Evolutionary conservation across 2,888 invertebrate genomes (phyloP).

Genomic region (Lydus trimaculatus): DNA sequence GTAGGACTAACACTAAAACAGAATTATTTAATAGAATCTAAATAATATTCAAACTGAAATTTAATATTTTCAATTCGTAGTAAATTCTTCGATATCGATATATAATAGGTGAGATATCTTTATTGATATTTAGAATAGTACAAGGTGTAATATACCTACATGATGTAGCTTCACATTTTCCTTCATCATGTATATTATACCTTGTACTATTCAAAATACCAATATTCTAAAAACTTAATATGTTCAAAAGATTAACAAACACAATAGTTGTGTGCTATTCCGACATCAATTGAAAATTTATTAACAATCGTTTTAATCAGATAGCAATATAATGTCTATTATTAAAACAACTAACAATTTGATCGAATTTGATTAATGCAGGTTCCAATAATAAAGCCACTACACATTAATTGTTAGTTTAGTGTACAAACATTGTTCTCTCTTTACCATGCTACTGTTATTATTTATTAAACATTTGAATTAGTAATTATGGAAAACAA

Average conservation of each 20-base stretch:
- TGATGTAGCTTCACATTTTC: too few species aligned
- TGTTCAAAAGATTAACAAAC: not conserved
- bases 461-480: too few species aligned
- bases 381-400: not conserved
- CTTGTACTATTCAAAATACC: too few species aligned
- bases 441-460: too few species aligned
- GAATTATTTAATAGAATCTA: constrained; percentile 38
- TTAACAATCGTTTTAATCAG: not conserved
- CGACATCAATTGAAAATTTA: not conserved
- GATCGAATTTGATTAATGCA: not conserved
- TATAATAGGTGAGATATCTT: too few species aligned
- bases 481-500: too few species aligned
- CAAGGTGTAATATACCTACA: too few species aligned
- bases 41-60: not conserved
- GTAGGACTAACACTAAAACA: constrained; percentile 67
- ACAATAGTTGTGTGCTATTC: not conserved
- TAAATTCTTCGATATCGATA: too few species aligned
- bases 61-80: not conserved
- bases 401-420: not conserved
- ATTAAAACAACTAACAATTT: not conserved
- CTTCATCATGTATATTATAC: too few species aligned
- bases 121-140: too few species aligned
- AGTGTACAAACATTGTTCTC: too few species aligned
- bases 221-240: too few species aligned
- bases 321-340: not conserved